Evolutionary conservation across 2,113 vertebrate species (phyloP).

Genomic region (Rhodinocichla rosea): DNA sequence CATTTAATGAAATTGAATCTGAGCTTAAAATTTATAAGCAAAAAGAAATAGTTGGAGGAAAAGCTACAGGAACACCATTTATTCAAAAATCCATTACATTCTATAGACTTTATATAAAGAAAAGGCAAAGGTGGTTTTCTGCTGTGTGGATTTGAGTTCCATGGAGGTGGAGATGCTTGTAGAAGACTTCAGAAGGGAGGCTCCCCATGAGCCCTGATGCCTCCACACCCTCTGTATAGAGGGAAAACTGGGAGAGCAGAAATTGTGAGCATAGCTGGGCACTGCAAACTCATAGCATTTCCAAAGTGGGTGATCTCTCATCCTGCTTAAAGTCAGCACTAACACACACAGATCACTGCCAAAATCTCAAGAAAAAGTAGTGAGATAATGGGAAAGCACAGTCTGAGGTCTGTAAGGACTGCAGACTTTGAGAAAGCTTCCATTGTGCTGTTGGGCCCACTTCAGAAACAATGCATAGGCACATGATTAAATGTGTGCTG

Average conservation of each 20-base stretch:
- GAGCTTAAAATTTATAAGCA: neutral
- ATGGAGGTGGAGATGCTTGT: neutral
- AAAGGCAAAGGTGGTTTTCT: neutral
- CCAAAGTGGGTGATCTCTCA: neutral
- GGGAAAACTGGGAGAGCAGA: neutral
- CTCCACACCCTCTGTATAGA: neutral
- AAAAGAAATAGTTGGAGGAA: neutral
- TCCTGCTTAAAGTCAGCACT: neutral
- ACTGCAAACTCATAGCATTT: neutral
- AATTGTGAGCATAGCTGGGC: neutral
- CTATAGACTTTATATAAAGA: neutral
- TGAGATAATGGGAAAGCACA: neutral
- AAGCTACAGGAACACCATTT: neutral
- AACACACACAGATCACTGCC: neutral
- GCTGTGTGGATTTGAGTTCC: neutral
- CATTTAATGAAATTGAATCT: neutral
- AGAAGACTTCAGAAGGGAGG: neutral
- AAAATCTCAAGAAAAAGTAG: neutral
- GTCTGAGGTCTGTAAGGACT: neutral
- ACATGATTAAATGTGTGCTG: neutral
- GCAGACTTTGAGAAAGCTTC: neutral
- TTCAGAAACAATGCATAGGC: neutral
- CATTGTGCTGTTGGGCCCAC: neutral
- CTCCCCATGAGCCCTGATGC: fast-evolving
- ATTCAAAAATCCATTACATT: neutral